Conservation (phyloP, 2,113 vertebrate genomes). For the Pelecanus crispus region DNA sequence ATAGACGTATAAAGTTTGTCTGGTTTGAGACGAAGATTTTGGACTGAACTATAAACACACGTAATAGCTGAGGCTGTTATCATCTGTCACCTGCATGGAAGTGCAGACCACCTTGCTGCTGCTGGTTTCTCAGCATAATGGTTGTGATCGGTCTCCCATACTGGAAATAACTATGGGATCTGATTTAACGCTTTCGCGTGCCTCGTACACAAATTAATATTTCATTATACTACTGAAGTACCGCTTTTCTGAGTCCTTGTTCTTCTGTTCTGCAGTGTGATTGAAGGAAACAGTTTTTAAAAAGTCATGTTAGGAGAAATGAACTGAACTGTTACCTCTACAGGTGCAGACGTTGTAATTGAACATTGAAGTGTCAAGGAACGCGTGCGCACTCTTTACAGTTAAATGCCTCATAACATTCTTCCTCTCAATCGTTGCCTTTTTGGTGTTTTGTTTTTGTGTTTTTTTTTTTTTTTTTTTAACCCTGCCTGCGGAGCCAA, state of each 20-base stretch:
- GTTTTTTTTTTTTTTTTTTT: not conserved
- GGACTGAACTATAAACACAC: not conserved
- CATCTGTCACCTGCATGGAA: not conserved
- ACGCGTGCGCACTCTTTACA: accelerated
- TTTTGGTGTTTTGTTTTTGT: not conserved
- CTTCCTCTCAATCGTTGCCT: not conserved
- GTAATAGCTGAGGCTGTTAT: not conserved
- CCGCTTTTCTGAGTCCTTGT: not conserved
- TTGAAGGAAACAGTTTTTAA: not conserved
- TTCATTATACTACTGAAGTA: not conserved
- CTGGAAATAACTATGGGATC: not conserved
- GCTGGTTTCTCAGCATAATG: not conserved
- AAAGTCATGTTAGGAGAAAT: not conserved
- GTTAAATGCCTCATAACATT: not conserved
- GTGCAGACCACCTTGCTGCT: not conserved
- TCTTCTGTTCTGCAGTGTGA: not conserved
- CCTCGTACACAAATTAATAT: not conserved
- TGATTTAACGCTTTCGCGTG: not conserved
- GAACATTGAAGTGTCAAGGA: not conserved
- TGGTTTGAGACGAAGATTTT: not conserved
- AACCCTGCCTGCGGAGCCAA: not conserved
- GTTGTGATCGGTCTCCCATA: not conserved
- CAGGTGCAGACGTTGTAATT: not conserved
- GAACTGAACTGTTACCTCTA: not conserved
- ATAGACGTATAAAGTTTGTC: accelerated